Evolutionary conservation across 2,113 vertebrate genomes (phyloP).

Genomic region (Turnix velox): DNA sequence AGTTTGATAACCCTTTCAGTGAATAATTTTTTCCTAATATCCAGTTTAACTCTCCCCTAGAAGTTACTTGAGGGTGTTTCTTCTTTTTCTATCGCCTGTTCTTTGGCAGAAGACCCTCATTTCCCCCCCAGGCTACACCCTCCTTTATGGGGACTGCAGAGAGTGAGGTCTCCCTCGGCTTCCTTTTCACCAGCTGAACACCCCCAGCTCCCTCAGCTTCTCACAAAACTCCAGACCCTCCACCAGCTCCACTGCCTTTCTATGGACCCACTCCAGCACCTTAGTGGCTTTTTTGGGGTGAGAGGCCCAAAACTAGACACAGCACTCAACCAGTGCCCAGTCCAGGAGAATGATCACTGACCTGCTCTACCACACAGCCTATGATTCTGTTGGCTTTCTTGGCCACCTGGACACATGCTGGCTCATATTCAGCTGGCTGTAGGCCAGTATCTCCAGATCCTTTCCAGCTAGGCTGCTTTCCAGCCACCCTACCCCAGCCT

Average conservation of each 20-base stretch:
- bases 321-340: background rate
- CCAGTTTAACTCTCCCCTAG: background rate
- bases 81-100: background rate
- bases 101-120: background rate
- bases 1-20: background rate
- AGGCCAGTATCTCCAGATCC: background rate
- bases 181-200: background rate
- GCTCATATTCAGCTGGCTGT: background rate
- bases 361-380: background rate
- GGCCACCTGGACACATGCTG: background rate
- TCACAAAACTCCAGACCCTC: too few species aligned
- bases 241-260: too few species aligned
- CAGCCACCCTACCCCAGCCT: background rate
- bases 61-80: background rate
- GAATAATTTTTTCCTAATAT: background rate
- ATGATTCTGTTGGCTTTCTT: too few species aligned
- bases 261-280: too few species aligned
- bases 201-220: too few species aligned
- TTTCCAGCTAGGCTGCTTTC: background rate
- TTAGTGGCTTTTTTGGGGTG: too few species aligned
- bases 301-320: background rate
- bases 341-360: background rate
- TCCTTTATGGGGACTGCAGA: background rate
- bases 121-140: background rate
- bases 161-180: background rate